Percentiles rank a stretch among this genome's conserved stretches.
Evolutionary conservation across 2,113 vertebrate genomes (phyloP).

Genomic region (Plecotus auritus): DNA sequence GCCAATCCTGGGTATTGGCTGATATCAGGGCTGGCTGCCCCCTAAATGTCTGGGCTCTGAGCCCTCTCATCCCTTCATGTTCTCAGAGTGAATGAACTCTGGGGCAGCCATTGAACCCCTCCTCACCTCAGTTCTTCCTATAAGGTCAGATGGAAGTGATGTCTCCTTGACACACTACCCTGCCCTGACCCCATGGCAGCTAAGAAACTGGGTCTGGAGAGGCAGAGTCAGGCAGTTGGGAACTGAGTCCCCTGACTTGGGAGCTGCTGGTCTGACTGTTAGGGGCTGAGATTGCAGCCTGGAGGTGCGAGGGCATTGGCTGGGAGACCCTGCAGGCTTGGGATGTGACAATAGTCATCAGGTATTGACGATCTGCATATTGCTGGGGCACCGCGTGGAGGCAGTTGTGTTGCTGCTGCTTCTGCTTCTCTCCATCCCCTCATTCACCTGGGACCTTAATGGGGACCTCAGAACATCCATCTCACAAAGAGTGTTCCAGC

Average conservation of each 20-base stretch:
- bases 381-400: not conserved
- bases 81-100: not conserved
- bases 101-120: rapidly evolving
- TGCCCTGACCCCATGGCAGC: too few species aligned
- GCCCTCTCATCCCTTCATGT: rapidly evolving
- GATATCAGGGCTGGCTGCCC: too few species aligned
- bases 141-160: rapidly evolving
- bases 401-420: not conserved
- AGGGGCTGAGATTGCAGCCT: not conserved
- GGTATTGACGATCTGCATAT: too few species aligned
- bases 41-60: not conserved
- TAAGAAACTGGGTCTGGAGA: too few species aligned
- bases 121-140: not conserved
- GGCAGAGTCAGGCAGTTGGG: not conserved
- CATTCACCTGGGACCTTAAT: not conserved
- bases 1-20: not conserved
- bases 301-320: not conserved
- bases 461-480: not conserved
- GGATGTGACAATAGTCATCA: too few species aligned
- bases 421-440: not conserved
- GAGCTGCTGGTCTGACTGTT: not conserved
- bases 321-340: not conserved
- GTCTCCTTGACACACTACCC: not conserved
- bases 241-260: not conserved
- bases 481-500: not conserved